Evolutionary conservation across 2,113 vertebrate genomes (phyloP).

Genomic region (Anseranas semipalmata): DNA sequence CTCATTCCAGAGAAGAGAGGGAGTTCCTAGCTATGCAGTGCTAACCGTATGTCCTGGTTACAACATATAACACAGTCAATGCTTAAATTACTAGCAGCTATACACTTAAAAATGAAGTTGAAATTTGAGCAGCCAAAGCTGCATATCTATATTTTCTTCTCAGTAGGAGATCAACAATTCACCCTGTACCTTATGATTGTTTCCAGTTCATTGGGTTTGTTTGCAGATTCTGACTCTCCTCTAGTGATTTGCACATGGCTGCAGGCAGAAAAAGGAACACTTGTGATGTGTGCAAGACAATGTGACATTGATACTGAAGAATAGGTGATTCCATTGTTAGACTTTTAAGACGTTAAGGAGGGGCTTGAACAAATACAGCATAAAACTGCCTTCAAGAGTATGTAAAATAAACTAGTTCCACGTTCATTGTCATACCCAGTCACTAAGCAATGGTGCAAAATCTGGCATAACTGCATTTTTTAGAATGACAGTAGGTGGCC

Average conservation of each 20-base stretch:
- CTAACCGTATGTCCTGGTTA: not conserved
- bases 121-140: not conserved
- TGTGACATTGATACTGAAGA: not conserved
- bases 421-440: not conserved
- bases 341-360: not conserved
- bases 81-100: not conserved
- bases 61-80: not conserved
- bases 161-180: not conserved
- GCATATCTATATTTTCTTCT: not conserved
- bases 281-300: not conserved
- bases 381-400: not conserved
- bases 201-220: not conserved
- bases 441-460: not conserved
- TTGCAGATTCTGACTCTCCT: not conserved
- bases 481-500: conserved; percentile 53
- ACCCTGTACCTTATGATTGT: not conserved
- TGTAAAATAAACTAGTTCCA: not conserved
- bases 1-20: not conserved
- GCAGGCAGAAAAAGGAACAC: not conserved
- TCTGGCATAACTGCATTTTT: not conserved
- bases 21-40: not conserved
- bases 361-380: not conserved
- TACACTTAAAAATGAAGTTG: not conserved
- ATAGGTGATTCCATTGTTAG: not conserved
- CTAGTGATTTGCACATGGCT: not conserved